Conservation (phyloP, 2,797 vertebrate species). For the Crocidura indochinensis region DNA sequence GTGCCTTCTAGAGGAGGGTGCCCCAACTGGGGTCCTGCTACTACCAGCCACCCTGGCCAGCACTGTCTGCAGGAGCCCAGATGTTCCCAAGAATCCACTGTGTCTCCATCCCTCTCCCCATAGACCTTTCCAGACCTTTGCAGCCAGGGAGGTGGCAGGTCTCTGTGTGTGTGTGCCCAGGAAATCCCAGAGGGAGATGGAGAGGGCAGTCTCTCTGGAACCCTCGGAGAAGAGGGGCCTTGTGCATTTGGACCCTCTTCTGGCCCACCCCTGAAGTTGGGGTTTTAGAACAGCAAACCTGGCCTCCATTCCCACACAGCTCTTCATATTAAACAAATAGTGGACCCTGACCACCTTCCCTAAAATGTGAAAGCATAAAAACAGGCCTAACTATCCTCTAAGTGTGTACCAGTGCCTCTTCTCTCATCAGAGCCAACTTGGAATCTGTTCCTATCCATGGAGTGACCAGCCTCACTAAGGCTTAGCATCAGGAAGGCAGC, state of each 20-base stretch:
- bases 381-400: conserved; percentile 85
- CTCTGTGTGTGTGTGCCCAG: conserved; percentile 31
- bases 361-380: conserved; percentile 88
- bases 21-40: conserved; percentile 8
- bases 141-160: conserved; percentile 37
- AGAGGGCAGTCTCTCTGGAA: conserved; percentile 21
- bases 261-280: conserved; percentile 35
- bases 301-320: conserved; percentile 73
- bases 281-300: conserved; percentile 78
- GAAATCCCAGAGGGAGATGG: conserved; percentile 32
- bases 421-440: conserved; percentile 85
- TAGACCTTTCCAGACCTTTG: conserved; percentile 50
- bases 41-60: conserved; percentile 13
- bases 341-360: conserved; percentile 75
- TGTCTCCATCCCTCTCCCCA: not conserved
- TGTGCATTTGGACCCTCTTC: not conserved
- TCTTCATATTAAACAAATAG: conserved; percentile 86
- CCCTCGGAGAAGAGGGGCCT: conserved; percentile 22
- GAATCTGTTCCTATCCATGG: conserved; percentile 88
- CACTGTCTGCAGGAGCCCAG: not conserved
- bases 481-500: conserved; percentile 82
- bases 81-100: conserved; percentile 24
- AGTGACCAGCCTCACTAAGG: conserved; percentile 87
- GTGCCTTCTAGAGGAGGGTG: conserved; percentile 68
- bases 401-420: conserved; percentile 86